Evolutionary conservation across 2,113 vertebrate genomes (phyloP).

Genomic region (Aldabrachelys gigantea): DNA sequence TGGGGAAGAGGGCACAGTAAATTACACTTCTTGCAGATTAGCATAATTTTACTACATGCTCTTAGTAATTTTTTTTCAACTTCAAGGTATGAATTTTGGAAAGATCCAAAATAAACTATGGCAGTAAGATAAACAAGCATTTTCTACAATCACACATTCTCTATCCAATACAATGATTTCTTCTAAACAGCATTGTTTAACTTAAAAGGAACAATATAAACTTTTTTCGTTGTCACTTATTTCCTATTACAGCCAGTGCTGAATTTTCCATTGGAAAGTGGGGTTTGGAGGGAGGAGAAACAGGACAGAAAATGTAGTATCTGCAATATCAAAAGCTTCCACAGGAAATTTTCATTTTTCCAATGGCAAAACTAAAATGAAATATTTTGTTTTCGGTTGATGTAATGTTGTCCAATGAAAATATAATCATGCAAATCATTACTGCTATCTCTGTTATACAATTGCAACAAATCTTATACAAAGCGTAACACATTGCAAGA

Average conservation of each 20-base stretch:
- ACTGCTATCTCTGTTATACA: no score
- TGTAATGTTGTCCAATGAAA: no score
- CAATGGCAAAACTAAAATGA: not conserved
- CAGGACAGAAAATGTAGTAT: not conserved
- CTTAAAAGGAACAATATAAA: not conserved
- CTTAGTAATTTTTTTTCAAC: not conserved
- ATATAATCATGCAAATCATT: no score
- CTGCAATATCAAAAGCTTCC: not conserved
- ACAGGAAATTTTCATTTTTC: not conserved
- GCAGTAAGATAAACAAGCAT: not conserved
- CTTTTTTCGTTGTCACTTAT: not conserved
- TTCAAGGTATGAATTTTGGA: not conserved
- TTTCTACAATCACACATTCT: not conserved
- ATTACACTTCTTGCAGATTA: not conserved
- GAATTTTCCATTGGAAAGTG: not conserved
- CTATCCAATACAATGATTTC: not conserved
- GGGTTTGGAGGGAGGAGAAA: accelerated
- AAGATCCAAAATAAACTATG: not conserved
- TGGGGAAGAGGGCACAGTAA: not conserved
- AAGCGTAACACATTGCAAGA: no score
- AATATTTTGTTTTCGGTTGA: not conserved
- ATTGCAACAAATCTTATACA: no score
- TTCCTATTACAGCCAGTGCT: not conserved
- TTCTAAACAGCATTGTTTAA: not conserved
- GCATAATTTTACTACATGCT: not conserved